Base-by-base conservation (phyloP, 2,888 invertebrate species). In the Terebella lapidaria region DNA sequence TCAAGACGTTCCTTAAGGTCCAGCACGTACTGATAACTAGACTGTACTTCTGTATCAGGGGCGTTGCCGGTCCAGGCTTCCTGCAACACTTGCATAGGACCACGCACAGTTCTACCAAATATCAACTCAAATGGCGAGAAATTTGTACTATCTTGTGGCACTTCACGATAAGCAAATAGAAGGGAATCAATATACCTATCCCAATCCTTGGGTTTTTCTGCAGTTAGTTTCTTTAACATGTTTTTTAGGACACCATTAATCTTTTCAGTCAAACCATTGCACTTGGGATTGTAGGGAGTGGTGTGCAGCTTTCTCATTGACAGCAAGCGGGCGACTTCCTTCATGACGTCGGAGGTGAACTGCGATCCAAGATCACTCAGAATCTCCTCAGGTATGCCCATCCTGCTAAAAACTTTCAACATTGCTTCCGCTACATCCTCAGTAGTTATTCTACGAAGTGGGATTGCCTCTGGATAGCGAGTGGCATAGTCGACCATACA, bases 391-490 rank as follows among this genome's bases (percentile, higher is more conserved):
- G 66, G 66, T 0, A 66, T 26, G 10, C 67, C 67, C 5, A 64
- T 27, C 4, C 65, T 46, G 35, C 51, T 30, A 29, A 49, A 64
- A 22, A 69, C 58, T 24, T 62, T 60, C 1, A 66, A 25, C 28
- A 71, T 49, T 1, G 66, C 65, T 53, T 69, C 64, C 15, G 68
- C 68, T 0, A 67, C 65, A 5, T 54, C 56, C 26, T 59, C 58
- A 3, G 66, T 54, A n/a, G 62, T 65, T 30, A 65, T 67, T 62
- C 63, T 22, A 62, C 66, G 10, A 60, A 61, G 45, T 67, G 67
- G 53, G 5, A 28, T 24, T 10, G 53, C 53, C 22, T 53, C 53
- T 5, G 53, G 53, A 53, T 53, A 53, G 22, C 67, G 46, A 15
- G 67, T 64, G 0, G 67, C 64, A 47, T 59, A 66, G 49, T 69